phyloP scores from a whole-genome alignment of 1,140 invertebrate species.

The Drosophila navojoa region DNA sequence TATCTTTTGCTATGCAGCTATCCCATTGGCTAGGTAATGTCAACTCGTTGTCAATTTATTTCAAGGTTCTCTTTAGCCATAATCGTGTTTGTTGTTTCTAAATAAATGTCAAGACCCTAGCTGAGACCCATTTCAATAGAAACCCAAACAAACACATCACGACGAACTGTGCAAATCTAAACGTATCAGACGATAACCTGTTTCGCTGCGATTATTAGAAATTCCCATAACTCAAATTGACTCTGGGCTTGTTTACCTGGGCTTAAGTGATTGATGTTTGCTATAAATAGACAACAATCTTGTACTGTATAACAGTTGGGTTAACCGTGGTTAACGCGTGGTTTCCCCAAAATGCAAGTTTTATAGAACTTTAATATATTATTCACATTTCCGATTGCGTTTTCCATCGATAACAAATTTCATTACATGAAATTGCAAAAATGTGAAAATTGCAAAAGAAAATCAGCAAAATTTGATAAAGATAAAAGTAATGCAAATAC shows the following conservation, averaged over 20 bases:
- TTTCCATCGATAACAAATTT: neutral
- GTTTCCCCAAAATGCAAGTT: neutral
- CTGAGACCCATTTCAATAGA: slow-evolving; percentile 3
- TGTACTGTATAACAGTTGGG: neutral
- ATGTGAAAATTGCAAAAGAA: slow-evolving; percentile 11
- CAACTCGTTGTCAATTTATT: too few relatives aligned
- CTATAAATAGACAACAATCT: neutral
- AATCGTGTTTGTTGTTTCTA: neutral
- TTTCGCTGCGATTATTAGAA: slow-evolving; percentile 21
- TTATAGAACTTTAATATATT: neutral
- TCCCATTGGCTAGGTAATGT: too few relatives aligned
- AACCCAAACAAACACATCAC: slow-evolving; percentile 11
- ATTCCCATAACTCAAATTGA: slow-evolving; percentile 34
- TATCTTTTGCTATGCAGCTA: too few relatives aligned
- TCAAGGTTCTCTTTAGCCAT: too few relatives aligned
- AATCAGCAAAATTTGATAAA: slow-evolving; percentile 36
- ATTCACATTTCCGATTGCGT: neutral
- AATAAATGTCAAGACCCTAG: neutral
- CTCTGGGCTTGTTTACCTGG: slow-evolving; percentile 19
- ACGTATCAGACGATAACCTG: slow-evolving; percentile 21
- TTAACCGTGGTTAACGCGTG: neutral
- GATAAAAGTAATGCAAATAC: slow-evolving; percentile 10
- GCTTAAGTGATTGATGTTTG: slow-evolving; percentile 31
- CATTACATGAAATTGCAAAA: neutral
- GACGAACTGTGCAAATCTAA: slow-evolving; percentile 9